Evolutionary conservation across 2,888 invertebrate genomes (phyloP).

Genomic region (Hesperia comma): DNA sequence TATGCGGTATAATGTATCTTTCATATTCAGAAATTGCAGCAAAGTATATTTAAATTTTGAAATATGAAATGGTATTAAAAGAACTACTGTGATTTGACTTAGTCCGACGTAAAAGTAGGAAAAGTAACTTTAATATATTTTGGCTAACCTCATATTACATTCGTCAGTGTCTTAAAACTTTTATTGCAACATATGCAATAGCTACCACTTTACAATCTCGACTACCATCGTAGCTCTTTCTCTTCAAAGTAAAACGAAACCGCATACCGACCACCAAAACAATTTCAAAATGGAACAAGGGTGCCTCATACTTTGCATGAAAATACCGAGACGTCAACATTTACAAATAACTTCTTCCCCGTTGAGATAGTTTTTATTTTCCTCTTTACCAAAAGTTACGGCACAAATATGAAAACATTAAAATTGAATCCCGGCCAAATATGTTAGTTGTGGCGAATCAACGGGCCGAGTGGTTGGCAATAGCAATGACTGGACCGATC

Average conservation of each 20-base stretch:
- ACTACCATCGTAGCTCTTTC: conserved; percentile 54
- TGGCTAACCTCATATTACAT: conserved; percentile 62
- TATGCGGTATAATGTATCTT: not conserved
- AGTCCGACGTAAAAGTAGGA: conserved; percentile 28
- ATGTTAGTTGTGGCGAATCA: conserved; percentile 65
- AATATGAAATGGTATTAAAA: conserved; percentile 34
- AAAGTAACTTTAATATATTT: conserved; percentile 36
- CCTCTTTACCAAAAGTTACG: conserved; percentile 74
- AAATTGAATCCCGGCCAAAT: conserved; percentile 80
- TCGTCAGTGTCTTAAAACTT: conserved; percentile 78
- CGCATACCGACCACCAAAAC: conserved; percentile 69
- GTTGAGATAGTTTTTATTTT: conserved; percentile 74
- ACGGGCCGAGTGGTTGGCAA: conserved; percentile 60
- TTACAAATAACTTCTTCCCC: conserved; percentile 77
- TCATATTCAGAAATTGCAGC: conserved; percentile 19
- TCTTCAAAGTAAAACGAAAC: conserved; percentile 66
- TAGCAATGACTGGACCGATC: conserved; percentile 62
- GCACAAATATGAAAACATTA: conserved; percentile 79
- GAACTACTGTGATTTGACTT: conserved; percentile 34
- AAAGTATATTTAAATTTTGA: conserved; percentile 32
- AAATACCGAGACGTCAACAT: conserved; percentile 78
- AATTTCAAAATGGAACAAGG: conserved; percentile 74
- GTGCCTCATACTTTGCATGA: conserved; percentile 72
- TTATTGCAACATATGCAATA: conserved; percentile 75
- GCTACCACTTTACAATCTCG: conserved; percentile 63